Evolutionary conservation across 2,888 invertebrate genomes (phyloP).

Genomic region (Eilema caniola): DNA sequence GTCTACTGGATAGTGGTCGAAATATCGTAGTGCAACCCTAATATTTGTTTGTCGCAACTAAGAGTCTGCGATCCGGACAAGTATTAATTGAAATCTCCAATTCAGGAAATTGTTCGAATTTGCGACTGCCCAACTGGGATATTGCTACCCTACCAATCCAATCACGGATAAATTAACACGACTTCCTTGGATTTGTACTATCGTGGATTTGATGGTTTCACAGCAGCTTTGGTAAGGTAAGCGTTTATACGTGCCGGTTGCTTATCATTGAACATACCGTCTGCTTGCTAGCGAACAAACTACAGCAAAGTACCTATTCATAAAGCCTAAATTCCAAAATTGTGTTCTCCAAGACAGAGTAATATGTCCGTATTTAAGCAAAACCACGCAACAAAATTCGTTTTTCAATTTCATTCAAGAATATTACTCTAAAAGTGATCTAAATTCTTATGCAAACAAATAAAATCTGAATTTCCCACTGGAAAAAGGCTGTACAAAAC

Average conservation of each 20-base stretch:
- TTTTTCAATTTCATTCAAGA: too few relatives aligned
- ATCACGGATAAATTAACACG: background rate
- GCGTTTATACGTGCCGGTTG: background rate
- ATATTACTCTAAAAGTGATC: too few relatives aligned
- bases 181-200: background rate
- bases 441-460: too few relatives aligned
- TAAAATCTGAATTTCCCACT: too few relatives aligned
- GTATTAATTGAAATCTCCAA: background rate
- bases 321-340: too few relatives aligned
- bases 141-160: background rate
- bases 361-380: too few relatives aligned
- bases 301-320: slow-evolving; percentile 8
- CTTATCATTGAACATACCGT: background rate
- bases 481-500: too few relatives aligned
- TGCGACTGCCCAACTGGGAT: background rate
- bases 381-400: too few relatives aligned
- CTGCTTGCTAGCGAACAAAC: background rate
- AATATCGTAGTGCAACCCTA: too few relatives aligned
- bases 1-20: too few relatives aligned
- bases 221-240: background rate
- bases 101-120: background rate
- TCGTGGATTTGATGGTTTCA: background rate
- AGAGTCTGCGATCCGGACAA: background rate
- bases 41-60: slow-evolving; percentile 11
- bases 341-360: too few relatives aligned